Conservation (phyloP, 2,113 vertebrate species). For the Lutjanus erythropterus region DNA sequence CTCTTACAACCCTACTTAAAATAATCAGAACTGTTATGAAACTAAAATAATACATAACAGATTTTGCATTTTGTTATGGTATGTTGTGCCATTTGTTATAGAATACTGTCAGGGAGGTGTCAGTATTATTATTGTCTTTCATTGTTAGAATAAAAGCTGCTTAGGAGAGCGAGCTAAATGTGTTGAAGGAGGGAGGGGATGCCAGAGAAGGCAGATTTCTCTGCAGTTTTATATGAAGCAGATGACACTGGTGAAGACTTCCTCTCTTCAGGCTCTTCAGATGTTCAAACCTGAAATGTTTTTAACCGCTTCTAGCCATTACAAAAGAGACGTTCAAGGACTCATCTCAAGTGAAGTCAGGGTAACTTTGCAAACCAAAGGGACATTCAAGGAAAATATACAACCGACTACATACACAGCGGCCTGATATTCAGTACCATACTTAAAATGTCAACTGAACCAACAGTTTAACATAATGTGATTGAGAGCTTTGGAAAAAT, state of each 20-base stretch:
- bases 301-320: background rate
- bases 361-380: background rate
- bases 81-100: background rate
- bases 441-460: too few species aligned
- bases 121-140: background rate
- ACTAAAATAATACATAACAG: background rate
- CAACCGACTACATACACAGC: too few species aligned
- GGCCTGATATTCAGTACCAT: too few species aligned
- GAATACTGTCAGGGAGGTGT: background rate
- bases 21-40: too few species aligned
- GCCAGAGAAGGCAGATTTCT: background rate
- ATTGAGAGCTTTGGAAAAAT: background rate
- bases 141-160: slow-evolving; percentile 1
- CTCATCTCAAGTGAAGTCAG: background rate
- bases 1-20: too few species aligned
- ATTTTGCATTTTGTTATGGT: background rate
- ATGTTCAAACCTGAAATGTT: slow-evolving; percentile 3
- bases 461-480: too few species aligned
- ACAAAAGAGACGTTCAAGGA: slow-evolving; percentile 8
- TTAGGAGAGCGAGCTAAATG: background rate
- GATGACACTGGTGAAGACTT: background rate
- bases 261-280: background rate
- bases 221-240: background rate
- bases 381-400: too few species aligned
- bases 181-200: background rate